phyloP scores from a whole-genome alignment of 2,113 vertebrate species.

The Laticauda colubrina region DNA sequence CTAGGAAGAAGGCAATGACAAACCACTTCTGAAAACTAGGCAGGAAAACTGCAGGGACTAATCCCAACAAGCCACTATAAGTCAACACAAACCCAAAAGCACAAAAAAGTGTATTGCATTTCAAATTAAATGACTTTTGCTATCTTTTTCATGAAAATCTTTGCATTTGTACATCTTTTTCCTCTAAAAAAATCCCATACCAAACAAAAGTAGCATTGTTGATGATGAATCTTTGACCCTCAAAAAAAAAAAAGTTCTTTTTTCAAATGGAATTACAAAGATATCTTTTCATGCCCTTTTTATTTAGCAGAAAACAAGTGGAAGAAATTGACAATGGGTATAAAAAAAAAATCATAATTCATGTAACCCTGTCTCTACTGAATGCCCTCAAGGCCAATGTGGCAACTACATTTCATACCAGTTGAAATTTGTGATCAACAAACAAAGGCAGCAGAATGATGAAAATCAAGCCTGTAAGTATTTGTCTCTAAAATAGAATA shows the following conservation, averaged over 20 bases:
- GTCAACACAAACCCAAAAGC: background rate
- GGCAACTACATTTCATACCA: background rate
- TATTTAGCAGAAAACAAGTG: background rate
- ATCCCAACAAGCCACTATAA: background rate
- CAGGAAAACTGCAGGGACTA: background rate
- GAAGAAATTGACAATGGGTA: background rate
- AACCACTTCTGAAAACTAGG: background rate
- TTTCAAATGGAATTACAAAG: background rate
- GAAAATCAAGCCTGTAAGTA: background rate
- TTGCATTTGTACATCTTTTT: background rate
- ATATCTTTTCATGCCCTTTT: background rate
- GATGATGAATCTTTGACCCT: background rate
- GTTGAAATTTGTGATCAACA: background rate
- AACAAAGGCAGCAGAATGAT: background rate
- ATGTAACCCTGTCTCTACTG: background rate
- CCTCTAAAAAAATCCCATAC: background rate
- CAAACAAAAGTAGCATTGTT: background rate
- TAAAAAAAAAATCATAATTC: background rate
- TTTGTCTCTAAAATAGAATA: background rate
- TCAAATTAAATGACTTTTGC: background rate
- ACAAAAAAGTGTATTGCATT: background rate
- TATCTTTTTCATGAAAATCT: background rate
- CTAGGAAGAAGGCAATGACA: background rate
- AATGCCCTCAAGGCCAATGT: background rate
- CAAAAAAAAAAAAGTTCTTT: background rate